phyloP scores from a whole-genome alignment of 2,888 invertebrate species.

The Drosophila paramelanica region DNA sequence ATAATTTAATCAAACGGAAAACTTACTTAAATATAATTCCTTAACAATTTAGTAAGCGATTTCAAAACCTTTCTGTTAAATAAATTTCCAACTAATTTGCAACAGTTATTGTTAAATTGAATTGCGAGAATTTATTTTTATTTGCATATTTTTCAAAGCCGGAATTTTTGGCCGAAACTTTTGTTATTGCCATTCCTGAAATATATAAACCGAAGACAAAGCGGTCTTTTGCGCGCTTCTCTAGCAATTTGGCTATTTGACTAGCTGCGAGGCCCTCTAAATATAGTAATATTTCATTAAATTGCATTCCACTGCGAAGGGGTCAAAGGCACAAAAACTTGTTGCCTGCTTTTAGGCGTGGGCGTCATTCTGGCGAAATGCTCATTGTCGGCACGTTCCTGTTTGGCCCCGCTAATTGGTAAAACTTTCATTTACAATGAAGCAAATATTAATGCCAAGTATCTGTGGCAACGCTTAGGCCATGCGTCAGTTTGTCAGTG shows the following conservation, averaged over 20 bases:
- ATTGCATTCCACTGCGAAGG: constrained; percentile 34
- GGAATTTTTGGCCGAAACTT: constrained; percentile 15
- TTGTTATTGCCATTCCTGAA: constrained; percentile 4
- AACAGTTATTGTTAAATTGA: too few species aligned
- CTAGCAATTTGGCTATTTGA: constrained; percentile 2
- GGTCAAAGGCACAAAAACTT: constrained; percentile 39
- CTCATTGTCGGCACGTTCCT: constrained; percentile 1
- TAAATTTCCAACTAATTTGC: too few species aligned
- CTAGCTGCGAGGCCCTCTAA: constrained; percentile 8
- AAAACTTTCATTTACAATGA: constrained; percentile 65
- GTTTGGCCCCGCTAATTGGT: constrained; percentile 61
- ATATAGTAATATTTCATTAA: constrained; percentile 39
- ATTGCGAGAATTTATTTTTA: neutral
- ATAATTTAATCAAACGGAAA: too few species aligned
- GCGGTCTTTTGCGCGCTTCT: neutral
- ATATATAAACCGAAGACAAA: neutral
- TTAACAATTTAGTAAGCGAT: too few species aligned
- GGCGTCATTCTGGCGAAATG: constrained; percentile 25
- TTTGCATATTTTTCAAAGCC: constrained; percentile 21
- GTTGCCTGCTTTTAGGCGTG: constrained; percentile 51
- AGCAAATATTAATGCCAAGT: constrained; percentile 43
- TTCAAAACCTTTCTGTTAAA: too few species aligned
- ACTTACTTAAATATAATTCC: too few species aligned
- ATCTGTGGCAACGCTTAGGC: constrained; percentile 32
- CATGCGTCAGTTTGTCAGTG: constrained; percentile 20